Evolutionary conservation across 2,113 vertebrate genomes (phyloP), one percentile per base, ranked within the genome.

Genomic region (Ceyx cyanopectus): DNA sequence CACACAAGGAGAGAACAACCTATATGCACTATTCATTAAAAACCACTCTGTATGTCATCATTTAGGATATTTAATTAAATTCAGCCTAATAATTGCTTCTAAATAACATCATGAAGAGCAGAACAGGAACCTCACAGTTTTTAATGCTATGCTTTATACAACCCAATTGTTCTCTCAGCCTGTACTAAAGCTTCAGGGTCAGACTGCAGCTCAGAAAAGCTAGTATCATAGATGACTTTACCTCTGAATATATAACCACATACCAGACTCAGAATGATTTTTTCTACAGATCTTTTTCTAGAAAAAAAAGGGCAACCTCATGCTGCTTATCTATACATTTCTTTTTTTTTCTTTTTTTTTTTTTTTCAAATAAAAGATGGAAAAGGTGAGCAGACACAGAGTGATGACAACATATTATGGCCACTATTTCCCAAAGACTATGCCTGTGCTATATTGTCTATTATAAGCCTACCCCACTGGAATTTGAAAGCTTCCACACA

Each of bases 11-110:
- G 21, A n/a, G 30, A 66, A 29, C 12, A 62, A 50, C 15, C n/a
- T 23, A 12, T 8, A 26, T 10, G 54, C n/a, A 13, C 24, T 48
- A 7, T 8, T 68, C 13, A 16, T 29, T 27, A 76, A 32, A 32
- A 79, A 32, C 45, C 41, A 22, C 6, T 23, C 46, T 32, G 23
- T 63, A n/a, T 41, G n/a, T 27, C 66, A 61, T 43, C 23, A 90
- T 79, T 81, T 81, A 85, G 85, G 41, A 85, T 13, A 69, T 54
- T 27, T 66, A 75, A 68, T 65, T 91, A 85, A 89, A 77, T 63
- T 87, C 67, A 87, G 50, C 56, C 77, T 92, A 78, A 86, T 89
- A 88, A 86, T 58, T 90, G 48, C 76, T 94, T 74, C 73, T 43
- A 69, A 92, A 79, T 81, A 91, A 62, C 58, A 56, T 10, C 10